Base-by-base conservation (phyloP, 2,113 vertebrate genomes). In the Psittacus erithacus region DNA sequence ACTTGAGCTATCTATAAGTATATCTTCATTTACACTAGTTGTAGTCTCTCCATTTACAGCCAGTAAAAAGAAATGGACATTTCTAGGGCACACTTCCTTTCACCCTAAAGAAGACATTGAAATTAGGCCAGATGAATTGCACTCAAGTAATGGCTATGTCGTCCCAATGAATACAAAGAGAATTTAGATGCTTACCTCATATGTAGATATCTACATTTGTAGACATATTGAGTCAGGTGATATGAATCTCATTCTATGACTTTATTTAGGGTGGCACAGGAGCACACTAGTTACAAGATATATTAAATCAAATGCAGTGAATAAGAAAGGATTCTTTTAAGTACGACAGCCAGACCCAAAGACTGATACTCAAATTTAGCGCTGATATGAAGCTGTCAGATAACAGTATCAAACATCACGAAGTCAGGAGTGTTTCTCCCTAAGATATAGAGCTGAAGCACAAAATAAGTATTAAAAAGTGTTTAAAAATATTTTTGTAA, bases 11-110 rank as follows among this genome's bases (percentile, higher is more conserved):
- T 44, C 69, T 67, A 28, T 35, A 78, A 59, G 20, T 24, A 11
- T 13, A 44, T 38, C 7, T 85, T 71, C 11, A 50, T 75, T 84
- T 68, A 53, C 59, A 23, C 20, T 65, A 62, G 3, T 5, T 50
- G 27, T 13, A 85, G 10, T 76, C 52, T 41, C 22, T 84, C n/a
- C 29, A 29, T 50, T 82, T 90, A 25, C 8, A 82, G 17, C 17
- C 47, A 43, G 43, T 5, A 3, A 12, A 94, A 65, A 82, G 55
- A 85, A 92, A 39, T 6, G 33, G 70, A 90, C 55, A 55, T 87
- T 93, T 96, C 79, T 85, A 55, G 62, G 82, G 29, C 86, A 80
- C n/a, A 59, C 23, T 79, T 82, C 22, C 43, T 93, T 93, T 76
- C 38, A 44, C 65, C 50, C 17, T 90, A 17, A 70, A 64, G 67